A percentile compares a stretch with the other conserved stretches of the same genome.
Evolutionary conservation across 2,113 vertebrate genomes (phyloP).

Genomic region (Hydrochoerus hydrochaeris): DNA sequence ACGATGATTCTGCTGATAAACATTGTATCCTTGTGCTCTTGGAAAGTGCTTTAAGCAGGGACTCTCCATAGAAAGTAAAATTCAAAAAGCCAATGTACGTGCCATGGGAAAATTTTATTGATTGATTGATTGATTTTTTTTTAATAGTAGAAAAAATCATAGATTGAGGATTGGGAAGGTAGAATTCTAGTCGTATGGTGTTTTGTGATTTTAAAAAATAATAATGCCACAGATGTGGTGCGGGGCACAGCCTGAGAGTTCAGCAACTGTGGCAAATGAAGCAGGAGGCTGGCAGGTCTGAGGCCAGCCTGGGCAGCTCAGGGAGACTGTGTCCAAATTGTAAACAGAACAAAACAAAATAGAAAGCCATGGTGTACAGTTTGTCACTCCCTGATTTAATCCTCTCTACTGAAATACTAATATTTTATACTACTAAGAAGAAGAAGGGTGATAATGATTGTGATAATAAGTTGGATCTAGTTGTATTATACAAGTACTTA

Average conservation of each 20-base stretch:
- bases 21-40: not conserved
- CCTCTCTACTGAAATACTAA: not conserved
- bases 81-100: not conserved
- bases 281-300: not conserved
- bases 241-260: not conserved
- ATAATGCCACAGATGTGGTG: not conserved
- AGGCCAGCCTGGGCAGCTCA: not conserved
- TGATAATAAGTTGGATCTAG: not conserved
- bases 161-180: not conserved
- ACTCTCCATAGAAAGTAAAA: not conserved
- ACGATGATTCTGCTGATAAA: not conserved
- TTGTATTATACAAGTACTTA: not conserved
- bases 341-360: not conserved
- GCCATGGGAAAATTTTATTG: not conserved
- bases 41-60: not conserved
- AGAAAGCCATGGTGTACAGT: not conserved
- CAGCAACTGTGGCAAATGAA: not conserved
- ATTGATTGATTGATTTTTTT: not conserved
- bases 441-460: not conserved
- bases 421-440: not conserved
- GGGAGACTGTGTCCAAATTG: not conserved
- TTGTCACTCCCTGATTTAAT: not conserved
- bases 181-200: not conserved
- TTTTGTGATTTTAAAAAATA: conserved; percentile 2
- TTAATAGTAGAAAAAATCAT: not conserved